Percentiles rank a stretch among this genome's conserved stretches.
phyloP scores from a whole-genome alignment of 2,888 invertebrate species.

The Apantesis nais region DNA sequence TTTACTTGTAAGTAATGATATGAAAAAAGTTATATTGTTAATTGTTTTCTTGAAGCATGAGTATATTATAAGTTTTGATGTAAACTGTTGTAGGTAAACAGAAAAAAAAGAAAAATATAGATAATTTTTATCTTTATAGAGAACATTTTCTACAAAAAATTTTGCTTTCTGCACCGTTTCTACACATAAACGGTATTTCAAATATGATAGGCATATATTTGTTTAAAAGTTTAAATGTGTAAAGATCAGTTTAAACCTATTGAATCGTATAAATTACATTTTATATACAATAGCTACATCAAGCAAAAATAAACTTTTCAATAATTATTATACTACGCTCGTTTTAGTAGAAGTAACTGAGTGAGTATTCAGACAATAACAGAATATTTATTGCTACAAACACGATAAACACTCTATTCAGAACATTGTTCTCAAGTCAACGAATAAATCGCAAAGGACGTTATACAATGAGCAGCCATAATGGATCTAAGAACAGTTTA shows the following conservation, averaged over 20 bases:
- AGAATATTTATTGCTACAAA: constrained; percentile 40
- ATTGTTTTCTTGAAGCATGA: too few relatives aligned
- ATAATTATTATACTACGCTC: constrained; percentile 12
- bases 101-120: too few relatives aligned
- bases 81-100: too few relatives aligned
- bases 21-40: too few relatives aligned
- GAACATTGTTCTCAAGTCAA: constrained; percentile 42
- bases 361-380: constrained; percentile 28
- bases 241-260: not conserved
- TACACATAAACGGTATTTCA: too few relatives aligned
- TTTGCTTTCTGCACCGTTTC: too few relatives aligned
- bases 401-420: constrained; percentile 42
- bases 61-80: too few relatives aligned
- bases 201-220: too few relatives aligned
- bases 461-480: constrained; percentile 30
- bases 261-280: not conserved
- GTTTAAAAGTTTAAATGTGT: too few relatives aligned
- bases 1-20: too few relatives aligned
- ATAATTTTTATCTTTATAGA: too few relatives aligned
- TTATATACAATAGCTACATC: not conserved
- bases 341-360: constrained; percentile 8
- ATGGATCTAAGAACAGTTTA: constrained; percentile 33
- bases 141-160: too few relatives aligned
- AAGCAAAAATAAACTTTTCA: constrained; percentile 9
- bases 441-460: constrained; percentile 40